A percentile compares a stretch with the other conserved stretches of the same genome.
Evolutionary conservation across 2,113 vertebrate genomes (phyloP).

Genomic region (Pachyramphus minor): DNA sequence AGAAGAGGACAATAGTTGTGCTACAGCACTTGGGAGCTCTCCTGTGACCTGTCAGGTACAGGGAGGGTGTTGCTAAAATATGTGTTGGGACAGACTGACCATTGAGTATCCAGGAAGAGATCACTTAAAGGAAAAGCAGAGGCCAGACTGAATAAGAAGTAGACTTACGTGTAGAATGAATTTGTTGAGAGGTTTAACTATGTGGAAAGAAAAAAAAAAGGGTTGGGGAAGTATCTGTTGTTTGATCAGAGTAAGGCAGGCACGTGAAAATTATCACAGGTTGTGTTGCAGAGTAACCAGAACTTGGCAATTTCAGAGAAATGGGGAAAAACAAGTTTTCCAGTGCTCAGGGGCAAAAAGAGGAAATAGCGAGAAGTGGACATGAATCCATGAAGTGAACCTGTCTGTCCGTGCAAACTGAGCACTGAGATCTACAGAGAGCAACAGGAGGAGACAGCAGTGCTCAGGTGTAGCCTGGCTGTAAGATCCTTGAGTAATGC

Average conservation of each 20-base stretch:
- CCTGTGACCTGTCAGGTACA: background rate
- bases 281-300: background rate
- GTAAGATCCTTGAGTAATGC: fast-evolving
- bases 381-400: background rate
- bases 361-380: background rate
- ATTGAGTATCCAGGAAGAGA: background rate
- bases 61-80: background rate
- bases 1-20: background rate
- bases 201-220: background rate
- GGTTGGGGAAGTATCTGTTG: background rate
- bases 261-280: background rate
- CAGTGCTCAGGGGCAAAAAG: background rate
- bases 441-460: too few relatives aligned
- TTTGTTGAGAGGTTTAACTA: background rate
- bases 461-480: background rate
- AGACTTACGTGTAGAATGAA: background rate
- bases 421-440: background rate
- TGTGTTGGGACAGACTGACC: background rate
- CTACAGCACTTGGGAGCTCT: background rate
- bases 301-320: background rate
- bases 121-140: background rate
- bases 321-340: background rate
- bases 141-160: background rate
- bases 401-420: background rate
- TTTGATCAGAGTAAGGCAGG: background rate